phyloP scores from a whole-genome alignment of 2,888 invertebrate species.

The Embidobia sp. region DNA sequence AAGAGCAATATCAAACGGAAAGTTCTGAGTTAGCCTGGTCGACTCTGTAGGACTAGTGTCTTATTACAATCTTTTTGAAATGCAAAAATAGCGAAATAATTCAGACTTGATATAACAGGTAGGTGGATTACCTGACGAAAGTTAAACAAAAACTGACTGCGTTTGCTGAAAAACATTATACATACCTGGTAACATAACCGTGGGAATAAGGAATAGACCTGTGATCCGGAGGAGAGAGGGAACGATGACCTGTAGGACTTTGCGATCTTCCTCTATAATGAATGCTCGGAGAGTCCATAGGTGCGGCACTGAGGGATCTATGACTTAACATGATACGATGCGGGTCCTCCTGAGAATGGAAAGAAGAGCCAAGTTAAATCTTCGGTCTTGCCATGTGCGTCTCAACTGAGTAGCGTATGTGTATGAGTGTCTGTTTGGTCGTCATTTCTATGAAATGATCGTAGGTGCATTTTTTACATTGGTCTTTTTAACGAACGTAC shows the following conservation, averaged over 20 bases:
- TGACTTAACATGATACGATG: slow-evolving; percentile 83
- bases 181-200: slow-evolving; percentile 83
- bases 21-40: no score
- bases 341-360: slow-evolving; percentile 81
- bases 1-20: no score
- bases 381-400: no score
- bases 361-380: slow-evolving; percentile 51
- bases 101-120: no score
- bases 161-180: background rate
- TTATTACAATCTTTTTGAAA: no score
- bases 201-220: slow-evolving; percentile 85
- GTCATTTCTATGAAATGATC: slow-evolving; percentile 15
- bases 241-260: slow-evolving; percentile 89
- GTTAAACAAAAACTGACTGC: background rate
- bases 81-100: no score
- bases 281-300: slow-evolving; percentile 85
- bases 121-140: no score
- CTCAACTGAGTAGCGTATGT: no score
- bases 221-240: slow-evolving; percentile 91
- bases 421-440: no score
- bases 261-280: slow-evolving; percentile 88
- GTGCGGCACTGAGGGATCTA: slow-evolving; percentile 94
- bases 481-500: no score
- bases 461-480: slow-evolving; percentile 7
- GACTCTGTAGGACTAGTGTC: no score